Conservation (phyloP, 2,797 vertebrate species). For the Aulostomus chinensis region DNA sequence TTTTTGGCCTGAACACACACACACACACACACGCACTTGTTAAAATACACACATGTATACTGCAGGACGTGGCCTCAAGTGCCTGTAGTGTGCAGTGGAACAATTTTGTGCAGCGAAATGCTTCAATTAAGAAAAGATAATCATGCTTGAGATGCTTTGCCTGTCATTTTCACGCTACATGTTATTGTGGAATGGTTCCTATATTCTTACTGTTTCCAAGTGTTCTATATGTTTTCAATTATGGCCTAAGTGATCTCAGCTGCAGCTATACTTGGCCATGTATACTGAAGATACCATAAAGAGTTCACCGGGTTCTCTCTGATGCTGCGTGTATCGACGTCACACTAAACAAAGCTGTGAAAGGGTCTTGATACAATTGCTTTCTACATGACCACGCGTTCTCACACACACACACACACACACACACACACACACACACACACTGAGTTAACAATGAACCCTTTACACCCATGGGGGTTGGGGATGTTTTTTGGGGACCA, state of each 20-base stretch:
- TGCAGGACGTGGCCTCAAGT: constrained; percentile 3
- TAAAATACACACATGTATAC: no score
- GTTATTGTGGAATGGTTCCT: constrained; percentile 33
- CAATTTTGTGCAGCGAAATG: no score
- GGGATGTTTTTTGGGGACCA: constrained; percentile 65
- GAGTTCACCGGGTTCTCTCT: constrained; percentile 69
- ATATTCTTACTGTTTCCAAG: constrained; percentile 30
- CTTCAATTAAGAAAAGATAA: constrained; percentile 13
- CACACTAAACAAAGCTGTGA: constrained; percentile 69
- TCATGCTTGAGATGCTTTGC: constrained; percentile 30
- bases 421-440: constrained; percentile 26
- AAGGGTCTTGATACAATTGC: constrained; percentile 57
- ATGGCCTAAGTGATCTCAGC: constrained; percentile 59
- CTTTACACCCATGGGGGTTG: constrained; percentile 66
- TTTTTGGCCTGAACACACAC: no score
- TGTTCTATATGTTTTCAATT: constrained; percentile 61
- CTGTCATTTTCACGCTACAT: constrained; percentile 35
- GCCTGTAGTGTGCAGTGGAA: constrained; percentile 16
- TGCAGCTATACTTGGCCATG: constrained; percentile 33
- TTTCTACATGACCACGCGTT: constrained; percentile 62
- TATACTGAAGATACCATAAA: constrained; percentile 51
- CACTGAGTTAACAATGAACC: constrained; percentile 70
- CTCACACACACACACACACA: constrained; percentile 9
- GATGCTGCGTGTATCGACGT: constrained; percentile 55
- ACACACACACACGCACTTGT: no score